Evolutionary conservation across 2,113 vertebrate species (phyloP).

Genomic region (Serinus canaria): DNA sequence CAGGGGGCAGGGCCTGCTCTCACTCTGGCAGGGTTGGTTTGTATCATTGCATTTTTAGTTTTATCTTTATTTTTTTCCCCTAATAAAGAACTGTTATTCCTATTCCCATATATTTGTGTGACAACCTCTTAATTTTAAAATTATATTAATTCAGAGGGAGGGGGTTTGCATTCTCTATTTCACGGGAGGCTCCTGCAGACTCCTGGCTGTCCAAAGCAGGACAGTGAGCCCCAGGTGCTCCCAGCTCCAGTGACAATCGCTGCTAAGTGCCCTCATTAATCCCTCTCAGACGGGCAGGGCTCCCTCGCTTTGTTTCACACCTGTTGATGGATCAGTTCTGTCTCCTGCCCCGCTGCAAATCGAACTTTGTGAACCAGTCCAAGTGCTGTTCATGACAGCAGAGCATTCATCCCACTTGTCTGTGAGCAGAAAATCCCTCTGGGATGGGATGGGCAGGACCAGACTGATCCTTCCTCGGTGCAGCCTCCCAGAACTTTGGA

Average conservation of each 20-base stretch:
- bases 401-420: not conserved
- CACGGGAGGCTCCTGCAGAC: too few relatives aligned
- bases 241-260: not conserved
- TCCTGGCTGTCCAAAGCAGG: too few relatives aligned
- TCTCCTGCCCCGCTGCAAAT: not conserved
- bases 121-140: too few relatives aligned
- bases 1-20: too few relatives aligned
- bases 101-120: too few relatives aligned
- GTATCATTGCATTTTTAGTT: too few relatives aligned
- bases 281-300: not conserved
- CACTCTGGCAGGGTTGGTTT: too few relatives aligned
- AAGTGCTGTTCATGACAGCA: rapidly evolving
- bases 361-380: not conserved
- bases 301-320: not conserved
- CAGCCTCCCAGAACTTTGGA: not conserved
- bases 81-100: too few relatives aligned
- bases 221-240: not conserved
- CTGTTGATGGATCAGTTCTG: too few relatives aligned
- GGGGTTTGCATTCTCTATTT: too few relatives aligned
- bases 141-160: too few relatives aligned
- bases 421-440: not conserved
- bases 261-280: not conserved
- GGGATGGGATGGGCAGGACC: not conserved
- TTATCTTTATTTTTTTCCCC: too few relatives aligned
- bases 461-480: not conserved